These are phyloP conservation scores for Synergus laeviventris DNA, from an alignment of 2,888 invertebrate species.

Conservation along the genomic window DNA sequence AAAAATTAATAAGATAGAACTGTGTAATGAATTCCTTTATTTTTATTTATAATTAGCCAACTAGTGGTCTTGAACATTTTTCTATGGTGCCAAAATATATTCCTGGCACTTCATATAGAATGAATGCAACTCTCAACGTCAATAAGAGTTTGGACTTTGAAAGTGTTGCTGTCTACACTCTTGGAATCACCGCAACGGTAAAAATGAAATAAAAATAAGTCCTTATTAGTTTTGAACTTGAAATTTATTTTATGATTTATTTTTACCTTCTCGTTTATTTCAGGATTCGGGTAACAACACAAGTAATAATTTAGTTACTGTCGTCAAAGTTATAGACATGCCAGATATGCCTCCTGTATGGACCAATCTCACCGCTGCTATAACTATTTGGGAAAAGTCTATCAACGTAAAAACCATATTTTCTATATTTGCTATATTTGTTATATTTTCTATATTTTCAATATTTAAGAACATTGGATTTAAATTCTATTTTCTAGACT, in stretches of 20 bases:
- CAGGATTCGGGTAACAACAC: constrained; percentile 77
- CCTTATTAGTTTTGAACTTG: too few species aligned
- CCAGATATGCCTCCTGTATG: constrained; percentile 81
- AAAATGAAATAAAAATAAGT: not conserved
- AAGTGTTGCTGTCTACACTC: constrained; percentile 78
- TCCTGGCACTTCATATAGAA: constrained; percentile 41
- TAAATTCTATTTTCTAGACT: constrained; percentile 49
- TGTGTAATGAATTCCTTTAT: constrained; percentile 4
- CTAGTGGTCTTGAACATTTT: constrained; percentile 49
- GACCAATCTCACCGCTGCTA: constrained; percentile 79
- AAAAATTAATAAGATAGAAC: not conserved
- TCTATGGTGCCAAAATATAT: constrained; percentile 32
- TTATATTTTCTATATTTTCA: not conserved
- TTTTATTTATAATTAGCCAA: constrained; percentile 42
- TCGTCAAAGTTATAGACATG: constrained; percentile 80
- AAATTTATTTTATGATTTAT: not conserved
- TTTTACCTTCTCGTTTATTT: constrained; percentile 40
- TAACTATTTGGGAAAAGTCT: constrained; percentile 79
- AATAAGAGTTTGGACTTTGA: constrained; percentile 71
- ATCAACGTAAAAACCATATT: constrained; percentile 60
- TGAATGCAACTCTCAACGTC: constrained; percentile 54
- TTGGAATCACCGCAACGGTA: constrained; percentile 79
- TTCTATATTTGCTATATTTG: not conserved
- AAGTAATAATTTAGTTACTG: constrained; percentile 75
- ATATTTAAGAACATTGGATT: not conserved